Conservation (phyloP, 1,140 invertebrate genomes). For the Cydia amplana region DNA sequence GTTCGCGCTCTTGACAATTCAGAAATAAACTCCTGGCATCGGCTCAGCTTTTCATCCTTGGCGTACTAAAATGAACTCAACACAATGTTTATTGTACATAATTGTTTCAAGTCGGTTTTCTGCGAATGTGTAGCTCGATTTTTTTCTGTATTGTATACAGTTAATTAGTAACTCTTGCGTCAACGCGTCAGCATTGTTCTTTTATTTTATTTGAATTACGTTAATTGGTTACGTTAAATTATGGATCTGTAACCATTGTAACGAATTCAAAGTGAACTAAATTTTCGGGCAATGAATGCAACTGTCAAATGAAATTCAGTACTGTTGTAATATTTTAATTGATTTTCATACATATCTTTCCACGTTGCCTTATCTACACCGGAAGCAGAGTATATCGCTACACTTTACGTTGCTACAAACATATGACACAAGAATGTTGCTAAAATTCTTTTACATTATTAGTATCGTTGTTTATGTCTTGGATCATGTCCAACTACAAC, state of each 20-base stretch:
- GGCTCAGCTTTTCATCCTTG: conserved; percentile 50
- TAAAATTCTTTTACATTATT: conserved; percentile 1
- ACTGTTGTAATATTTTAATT: too few species aligned
- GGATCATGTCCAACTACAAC: neutral
- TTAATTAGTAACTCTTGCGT: neutral
- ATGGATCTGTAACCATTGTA: neutral
- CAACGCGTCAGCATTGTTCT: neutral
- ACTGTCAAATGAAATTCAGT: too few species aligned
- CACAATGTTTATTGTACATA: neutral
- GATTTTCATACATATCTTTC: too few species aligned
- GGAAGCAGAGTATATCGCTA: neutral
- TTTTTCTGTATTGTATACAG: neutral
- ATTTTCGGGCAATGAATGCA: too few species aligned
- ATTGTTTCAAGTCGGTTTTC: neutral
- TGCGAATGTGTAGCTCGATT: neutral
- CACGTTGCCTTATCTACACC: too few species aligned
- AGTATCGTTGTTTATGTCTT: neutral
- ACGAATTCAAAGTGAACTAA: neutral
- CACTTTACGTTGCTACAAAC: too few species aligned
- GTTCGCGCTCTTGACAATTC: conserved; percentile 38
- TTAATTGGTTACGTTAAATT: neutral
- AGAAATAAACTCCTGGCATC: conserved; percentile 70
- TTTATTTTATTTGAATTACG: conserved; percentile 6
- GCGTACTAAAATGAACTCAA: conserved; percentile 34
- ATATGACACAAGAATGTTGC: neutral